phyloP scores from a whole-genome alignment of 2,797 vertebrate genomes.

The Schizopygopsis pylzovi region DNA sequence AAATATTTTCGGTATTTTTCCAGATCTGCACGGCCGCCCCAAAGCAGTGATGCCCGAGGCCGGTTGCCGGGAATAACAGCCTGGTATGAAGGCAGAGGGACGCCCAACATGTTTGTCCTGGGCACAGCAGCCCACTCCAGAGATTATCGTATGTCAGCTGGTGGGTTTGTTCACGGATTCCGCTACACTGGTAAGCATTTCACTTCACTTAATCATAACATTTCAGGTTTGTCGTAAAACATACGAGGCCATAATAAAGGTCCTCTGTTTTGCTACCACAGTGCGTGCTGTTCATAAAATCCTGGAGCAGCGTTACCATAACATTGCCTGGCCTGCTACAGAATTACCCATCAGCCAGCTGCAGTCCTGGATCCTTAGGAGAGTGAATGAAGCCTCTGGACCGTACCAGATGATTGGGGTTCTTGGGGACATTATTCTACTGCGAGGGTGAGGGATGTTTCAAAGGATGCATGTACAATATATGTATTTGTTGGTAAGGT shows the following conservation, averaged over 20 bases:
- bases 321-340: conserved; percentile 82
- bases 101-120: conserved; percentile 87
- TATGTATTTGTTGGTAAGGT: no score
- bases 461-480: neutral
- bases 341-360: conserved; percentile 82
- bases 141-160: conserved; percentile 92
- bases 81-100: conserved; percentile 88
- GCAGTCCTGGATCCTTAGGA: conserved; percentile 85
- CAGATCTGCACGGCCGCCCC: conserved; percentile 73
- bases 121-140: conserved; percentile 92
- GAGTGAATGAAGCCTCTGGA: conserved; percentile 93
- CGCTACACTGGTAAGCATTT: conserved; percentile 89
- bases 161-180: conserved; percentile 96
- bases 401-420: conserved; percentile 95
- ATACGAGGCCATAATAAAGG: neutral
- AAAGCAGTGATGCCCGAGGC: conserved; percentile 76
- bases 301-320: conserved; percentile 89
- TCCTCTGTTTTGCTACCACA: conserved; percentile 61
- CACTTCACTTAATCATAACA: neutral
- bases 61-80: conserved; percentile 88
- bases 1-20: conserved; percentile 16
- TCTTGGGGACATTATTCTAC: conserved; percentile 88
- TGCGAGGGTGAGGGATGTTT: conserved; percentile 83
- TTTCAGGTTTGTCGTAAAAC: neutral
- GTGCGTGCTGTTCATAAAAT: conserved; percentile 88